These are phyloP conservation scores for Theristicus caerulescens DNA, from an alignment of 2,113 vertebrate species.

Conservation along the genomic window DNA sequence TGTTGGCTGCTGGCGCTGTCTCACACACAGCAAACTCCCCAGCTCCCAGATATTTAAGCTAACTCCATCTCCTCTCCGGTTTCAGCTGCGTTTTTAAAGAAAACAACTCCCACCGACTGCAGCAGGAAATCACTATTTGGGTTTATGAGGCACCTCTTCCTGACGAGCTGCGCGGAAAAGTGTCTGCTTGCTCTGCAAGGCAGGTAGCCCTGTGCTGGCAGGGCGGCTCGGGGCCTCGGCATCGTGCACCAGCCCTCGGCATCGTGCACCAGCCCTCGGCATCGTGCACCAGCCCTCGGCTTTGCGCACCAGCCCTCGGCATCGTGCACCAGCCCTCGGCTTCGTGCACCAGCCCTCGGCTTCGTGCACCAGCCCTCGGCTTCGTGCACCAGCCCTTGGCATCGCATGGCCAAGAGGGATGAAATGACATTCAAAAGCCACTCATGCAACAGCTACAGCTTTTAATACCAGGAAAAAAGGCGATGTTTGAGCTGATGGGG, in stretches of 20 bases:
- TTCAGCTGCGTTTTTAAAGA: slow-evolving; percentile 71
- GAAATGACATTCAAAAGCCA: background rate
- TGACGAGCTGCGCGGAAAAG: slow-evolving; percentile 23
- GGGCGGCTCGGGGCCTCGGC: background rate
- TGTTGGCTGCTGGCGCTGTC: slow-evolving; percentile 33
- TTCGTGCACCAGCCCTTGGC: background rate
- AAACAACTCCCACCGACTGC: slow-evolving; percentile 63
- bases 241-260: no score
- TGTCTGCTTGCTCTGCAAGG: background rate
- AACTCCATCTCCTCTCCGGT: slow-evolving; percentile 58
- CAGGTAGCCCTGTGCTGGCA: background rate
- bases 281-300: background rate
- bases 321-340: background rate
- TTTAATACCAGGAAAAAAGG: background rate
- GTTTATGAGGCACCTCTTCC: slow-evolving; percentile 80
- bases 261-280: no score
- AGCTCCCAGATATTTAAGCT: slow-evolving; percentile 47
- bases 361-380: background rate
- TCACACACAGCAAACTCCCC: slow-evolving; percentile 35
- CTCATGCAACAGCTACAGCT: background rate
- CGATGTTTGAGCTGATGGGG: background rate
- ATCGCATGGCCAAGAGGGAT: background rate
- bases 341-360: background rate
- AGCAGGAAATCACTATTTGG: slow-evolving; percentile 84
- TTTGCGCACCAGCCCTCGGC: background rate